Base-by-base conservation (phyloP, 64 coral and sea anemone species). In the Actinia equina region DNA sequence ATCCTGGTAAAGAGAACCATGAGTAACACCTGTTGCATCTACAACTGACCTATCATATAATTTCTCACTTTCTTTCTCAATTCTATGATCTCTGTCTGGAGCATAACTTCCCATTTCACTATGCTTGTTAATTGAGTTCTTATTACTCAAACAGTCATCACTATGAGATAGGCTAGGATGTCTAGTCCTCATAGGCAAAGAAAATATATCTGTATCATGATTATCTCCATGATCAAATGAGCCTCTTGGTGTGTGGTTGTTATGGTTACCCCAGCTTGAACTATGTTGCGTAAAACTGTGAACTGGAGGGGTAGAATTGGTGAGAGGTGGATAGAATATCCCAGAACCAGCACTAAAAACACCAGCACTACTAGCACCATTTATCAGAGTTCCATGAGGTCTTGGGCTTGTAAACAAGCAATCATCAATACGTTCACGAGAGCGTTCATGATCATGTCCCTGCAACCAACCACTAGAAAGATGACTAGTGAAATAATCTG, bases 201-300 rank as follows among this genome's bases (percentile, higher is more conserved):
- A 62, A 62, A 85, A 85, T 17, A 85, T 43, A n/a, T 85, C 83
- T 51, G 53, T 30, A 43, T 85, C 83, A 53, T 85, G 83, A 59
- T 62, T 87, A 17, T 92, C 85, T 46, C 90, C 86, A 64, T 82
- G 78, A 83, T 97, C 94, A 83, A 86, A 89, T 59, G 85, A 71
- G 49, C 88, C 83, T 79, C 89, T 97, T 81, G 86, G 82, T 80
- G 89, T 89, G 74, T 89, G 94, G 91, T 97, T 97, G 74, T 90
- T 90, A 83, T 97, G 94, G 59, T 87, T 97, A 90, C 85, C 71
- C 94, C 94, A 97, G 86, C 77, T 91, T 59, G 91, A 90, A 30
- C 91, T 67, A 49, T 97, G 94, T 51, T 93, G 94, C 26, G 85
- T 77, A 93, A 97, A 97, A 67, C 94, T 86, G 56, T 97, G 94